These are phyloP conservation scores for Hyposmocoma kahamanoa DNA, from an alignment of 1,140 invertebrate species.

Conservation along the genomic window DNA sequence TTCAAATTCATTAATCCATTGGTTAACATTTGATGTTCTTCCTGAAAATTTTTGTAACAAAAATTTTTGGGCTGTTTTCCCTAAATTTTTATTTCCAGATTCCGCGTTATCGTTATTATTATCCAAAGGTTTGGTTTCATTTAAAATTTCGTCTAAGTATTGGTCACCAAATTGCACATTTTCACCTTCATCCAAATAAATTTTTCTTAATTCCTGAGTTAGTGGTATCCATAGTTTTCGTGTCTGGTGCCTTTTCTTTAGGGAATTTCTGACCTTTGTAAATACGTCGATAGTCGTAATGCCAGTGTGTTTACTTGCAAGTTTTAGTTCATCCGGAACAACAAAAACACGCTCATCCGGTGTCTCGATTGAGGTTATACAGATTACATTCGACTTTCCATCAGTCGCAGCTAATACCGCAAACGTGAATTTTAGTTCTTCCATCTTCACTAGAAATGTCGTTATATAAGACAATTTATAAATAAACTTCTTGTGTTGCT, in stretches of 20 bases:
- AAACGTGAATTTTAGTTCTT: slow-evolving; percentile 21
- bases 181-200: slow-evolving; percentile 13
- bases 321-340: slow-evolving; percentile 18
- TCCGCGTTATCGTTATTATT: slow-evolving; percentile 11
- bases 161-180: slow-evolving; percentile 15
- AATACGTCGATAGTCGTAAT: slow-evolving; percentile 14
- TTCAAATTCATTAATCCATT: slow-evolving; percentile 38
- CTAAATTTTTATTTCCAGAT: slow-evolving; percentile 11
- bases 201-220: slow-evolving; percentile 11
- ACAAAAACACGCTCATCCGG: slow-evolving; percentile 18
- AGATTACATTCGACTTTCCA: slow-evolving; percentile 19
- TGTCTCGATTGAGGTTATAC: slow-evolving; percentile 23
- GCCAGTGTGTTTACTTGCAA: slow-evolving; percentile 16
- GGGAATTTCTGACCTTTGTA: slow-evolving; percentile 14
- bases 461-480: slow-evolving; percentile 2
- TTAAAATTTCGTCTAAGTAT: slow-evolving; percentile 13
- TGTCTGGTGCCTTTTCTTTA: slow-evolving; percentile 17
- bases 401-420: slow-evolving; percentile 11
- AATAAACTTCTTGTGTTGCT: too few species aligned
- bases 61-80: slow-evolving; percentile 22
- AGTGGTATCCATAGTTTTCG: slow-evolving; percentile 19
- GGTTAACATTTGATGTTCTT: slow-evolving; percentile 15
- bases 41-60: slow-evolving; percentile 22
- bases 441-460: background rate
- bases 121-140: slow-evolving; percentile 13